Conservation (phyloP, 2,113 vertebrate genomes). For the Bagarius yarrelli region DNA sequence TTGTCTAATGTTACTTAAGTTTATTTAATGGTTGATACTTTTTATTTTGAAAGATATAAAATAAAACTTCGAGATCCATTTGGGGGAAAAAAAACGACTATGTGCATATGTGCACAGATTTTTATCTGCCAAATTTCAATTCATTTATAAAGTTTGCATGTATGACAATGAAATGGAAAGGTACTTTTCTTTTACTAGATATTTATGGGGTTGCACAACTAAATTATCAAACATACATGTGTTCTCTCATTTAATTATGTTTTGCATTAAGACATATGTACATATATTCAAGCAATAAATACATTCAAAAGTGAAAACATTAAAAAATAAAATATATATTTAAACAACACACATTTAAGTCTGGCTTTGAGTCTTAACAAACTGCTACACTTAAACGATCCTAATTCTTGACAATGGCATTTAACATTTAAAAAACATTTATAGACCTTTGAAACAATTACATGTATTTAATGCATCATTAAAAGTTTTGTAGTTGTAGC, state of each 20-base stretch:
- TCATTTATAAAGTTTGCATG: slow-evolving; percentile 72
- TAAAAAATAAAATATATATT: background rate
- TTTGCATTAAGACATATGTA: slow-evolving; percentile 63
- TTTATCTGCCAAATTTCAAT: slow-evolving; percentile 66
- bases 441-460: background rate
- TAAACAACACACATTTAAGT: background rate
- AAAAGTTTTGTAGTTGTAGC: background rate
- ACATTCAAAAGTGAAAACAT: slow-evolving; percentile 34
- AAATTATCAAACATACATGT: slow-evolving; percentile 7
- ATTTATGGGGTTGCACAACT: background rate
- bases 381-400: background rate
- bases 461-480: background rate
- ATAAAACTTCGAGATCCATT: slow-evolving; percentile 19
- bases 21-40: too few relatives aligned
- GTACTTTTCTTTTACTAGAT: slow-evolving; percentile 3
- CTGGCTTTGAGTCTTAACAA: background rate
- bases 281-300: slow-evolving; percentile 53
- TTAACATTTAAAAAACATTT: background rate
- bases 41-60: background rate
- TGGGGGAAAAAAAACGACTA: slow-evolving; percentile 64
- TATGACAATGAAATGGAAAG: slow-evolving; percentile 37
- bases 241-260: slow-evolving; percentile 67
- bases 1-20: too few relatives aligned
- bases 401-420: background rate
- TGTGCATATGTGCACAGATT: slow-evolving; percentile 54